These are phyloP conservation scores for Zosterops pallidus DNA, from an alignment of 2,113 vertebrate genomes.

Conservation along the genomic window DNA sequence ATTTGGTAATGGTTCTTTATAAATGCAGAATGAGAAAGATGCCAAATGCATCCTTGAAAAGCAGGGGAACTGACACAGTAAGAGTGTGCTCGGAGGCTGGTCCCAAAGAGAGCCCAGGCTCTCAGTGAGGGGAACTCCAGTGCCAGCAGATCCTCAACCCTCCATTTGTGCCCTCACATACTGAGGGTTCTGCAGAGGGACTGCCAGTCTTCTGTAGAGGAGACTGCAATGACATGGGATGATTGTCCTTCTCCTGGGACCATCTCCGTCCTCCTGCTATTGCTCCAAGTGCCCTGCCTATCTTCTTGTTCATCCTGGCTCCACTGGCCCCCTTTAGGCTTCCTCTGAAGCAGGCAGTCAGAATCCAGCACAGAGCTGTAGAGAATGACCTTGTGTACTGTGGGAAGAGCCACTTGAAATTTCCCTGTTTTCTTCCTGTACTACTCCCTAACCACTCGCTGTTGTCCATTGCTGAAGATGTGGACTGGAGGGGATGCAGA, in stretches of 20 bases:
- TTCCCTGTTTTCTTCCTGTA: neutral
- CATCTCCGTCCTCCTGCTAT: neutral
- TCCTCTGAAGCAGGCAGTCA: neutral
- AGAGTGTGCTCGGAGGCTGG: neutral
- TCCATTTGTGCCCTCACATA: neutral
- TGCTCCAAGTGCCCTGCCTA: neutral
- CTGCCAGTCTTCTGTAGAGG: neutral
- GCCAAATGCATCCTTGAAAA: constrained; percentile 41
- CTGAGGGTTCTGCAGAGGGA: neutral
- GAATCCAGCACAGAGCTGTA: neutral
- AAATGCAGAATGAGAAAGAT: constrained; percentile 27
- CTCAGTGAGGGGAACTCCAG: neutral
- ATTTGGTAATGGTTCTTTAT: constrained; percentile 62
- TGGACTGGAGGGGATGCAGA: neutral
- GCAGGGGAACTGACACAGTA: neutral
- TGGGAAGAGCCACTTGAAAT: neutral
- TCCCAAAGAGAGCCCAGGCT: neutral
- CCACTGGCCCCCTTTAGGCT: neutral
- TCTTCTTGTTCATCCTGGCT: neutral
- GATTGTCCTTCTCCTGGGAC: neutral
- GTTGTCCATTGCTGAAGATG: neutral
- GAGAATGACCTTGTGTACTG: neutral
- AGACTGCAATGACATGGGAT: neutral
- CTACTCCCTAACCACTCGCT: rapidly evolving
- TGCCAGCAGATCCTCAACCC: neutral